phyloP scores from a whole-genome alignment of 2,888 invertebrate species.

The Thyatira batis region DNA sequence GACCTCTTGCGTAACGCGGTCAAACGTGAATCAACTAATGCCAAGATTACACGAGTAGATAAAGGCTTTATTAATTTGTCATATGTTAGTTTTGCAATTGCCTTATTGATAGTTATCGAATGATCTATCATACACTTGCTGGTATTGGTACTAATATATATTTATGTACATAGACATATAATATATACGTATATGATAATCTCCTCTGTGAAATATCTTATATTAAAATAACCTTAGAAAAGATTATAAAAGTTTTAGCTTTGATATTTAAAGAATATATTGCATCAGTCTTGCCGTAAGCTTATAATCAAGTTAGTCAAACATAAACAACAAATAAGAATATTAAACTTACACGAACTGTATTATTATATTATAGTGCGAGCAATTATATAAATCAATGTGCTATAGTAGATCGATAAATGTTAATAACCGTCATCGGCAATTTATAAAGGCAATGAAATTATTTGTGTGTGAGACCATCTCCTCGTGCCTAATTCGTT shows the following conservation, averaged over 20 bases:
- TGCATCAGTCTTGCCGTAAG: not conserved
- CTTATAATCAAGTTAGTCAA: not conserved
- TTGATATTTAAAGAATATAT: not conserved
- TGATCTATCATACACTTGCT: not conserved
- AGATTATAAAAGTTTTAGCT: not conserved
- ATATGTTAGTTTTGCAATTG: conserved; percentile 21
- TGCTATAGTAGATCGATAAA: conserved; percentile 20
- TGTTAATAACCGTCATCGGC: conserved; percentile 34
- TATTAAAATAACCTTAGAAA: not conserved
- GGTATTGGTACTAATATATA: no score
- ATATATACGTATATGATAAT: not conserved
- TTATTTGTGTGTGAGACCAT: conserved; percentile 31
- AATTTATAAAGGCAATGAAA: conserved; percentile 17
- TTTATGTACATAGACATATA: not conserved
- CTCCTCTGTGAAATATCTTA: no score
- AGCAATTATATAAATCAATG: not conserved
- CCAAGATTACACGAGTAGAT: conserved; percentile 25
- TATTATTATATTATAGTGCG: not conserved
- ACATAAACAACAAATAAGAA: not conserved
- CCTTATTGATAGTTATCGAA: not conserved
- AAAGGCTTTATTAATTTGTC: conserved; percentile 39
- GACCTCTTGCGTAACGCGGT: conserved; percentile 32
- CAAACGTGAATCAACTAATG: conserved; percentile 30
- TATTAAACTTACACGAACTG: not conserved
- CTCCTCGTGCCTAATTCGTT: conserved; percentile 63